Evolutionary conservation across 2,888 invertebrate genomes (phyloP), one percentile per base, ranked within the genome.

Genomic region (Drosophila limbata): DNA sequence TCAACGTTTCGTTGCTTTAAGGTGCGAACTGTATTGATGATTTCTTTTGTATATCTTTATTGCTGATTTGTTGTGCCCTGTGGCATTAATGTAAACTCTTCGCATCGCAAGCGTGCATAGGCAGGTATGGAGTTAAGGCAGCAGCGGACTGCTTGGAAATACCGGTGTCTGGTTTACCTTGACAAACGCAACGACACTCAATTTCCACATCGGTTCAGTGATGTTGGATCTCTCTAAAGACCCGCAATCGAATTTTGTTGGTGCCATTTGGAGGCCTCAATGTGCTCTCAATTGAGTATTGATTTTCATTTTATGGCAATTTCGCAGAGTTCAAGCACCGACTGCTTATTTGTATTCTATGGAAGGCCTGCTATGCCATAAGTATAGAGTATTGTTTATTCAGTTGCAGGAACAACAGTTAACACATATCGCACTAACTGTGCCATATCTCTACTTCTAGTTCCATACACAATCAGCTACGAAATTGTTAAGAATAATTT

Each of bases 201-300:
- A 40, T 81, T 81, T 81, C 62, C 84, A 85, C 86, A 79, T 72
- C 62, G 61, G 57, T 79, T 67, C 79, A 73, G 62, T 53, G 56
- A 47, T 67, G 67, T 45, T 57, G 37, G 45, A 60, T 55, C 45
- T 25, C 44, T 47, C 17, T 19, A 48, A 37, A 47, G 25, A 28
- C 17, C 19, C 28, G n/a, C 11, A 47, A 63, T 62, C 65, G 60
- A 37, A 66, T 70, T 64, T 61, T 64, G 57, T 53, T 51, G 37
- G 17, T 40, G 62, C 37, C 33, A 64, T 73, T 69, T 62, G 37
- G 56, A 73, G 62, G n/a, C 52, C 50, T 48, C 9, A 17, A 28
- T 45, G 35, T 70, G 59, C 65, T 65, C 51, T 60, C 44, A 37
- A 51, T 63, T 48, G 50, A 4, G 21, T 44, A 40, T 42, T 15